Conservation (phyloP, 1,140 invertebrate genomes). For the Aethina tumida region DNA sequence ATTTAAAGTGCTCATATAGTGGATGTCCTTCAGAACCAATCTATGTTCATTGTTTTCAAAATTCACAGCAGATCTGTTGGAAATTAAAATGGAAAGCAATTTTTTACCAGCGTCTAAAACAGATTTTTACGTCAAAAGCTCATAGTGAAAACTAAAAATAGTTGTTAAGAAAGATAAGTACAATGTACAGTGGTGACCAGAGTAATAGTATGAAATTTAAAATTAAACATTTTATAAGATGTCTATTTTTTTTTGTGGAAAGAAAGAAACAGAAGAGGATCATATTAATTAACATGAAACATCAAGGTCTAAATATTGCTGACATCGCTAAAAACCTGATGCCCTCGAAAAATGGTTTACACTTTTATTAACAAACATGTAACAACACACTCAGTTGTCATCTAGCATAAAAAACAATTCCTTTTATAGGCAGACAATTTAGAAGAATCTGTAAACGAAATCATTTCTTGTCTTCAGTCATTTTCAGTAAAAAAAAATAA, state of each 20-base stretch:
- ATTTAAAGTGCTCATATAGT: conserved; percentile 58
- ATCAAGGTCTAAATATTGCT: too few relatives aligned
- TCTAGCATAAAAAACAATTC: too few relatives aligned
- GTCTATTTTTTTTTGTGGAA: background rate
- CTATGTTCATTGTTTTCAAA: conserved; percentile 67
- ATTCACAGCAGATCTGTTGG: conserved; percentile 80
- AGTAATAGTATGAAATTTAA: background rate
- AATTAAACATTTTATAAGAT: background rate
- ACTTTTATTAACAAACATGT: too few relatives aligned
- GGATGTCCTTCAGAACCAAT: conserved; percentile 62
- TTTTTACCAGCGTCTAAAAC: conserved; percentile 36
- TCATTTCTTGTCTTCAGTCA: too few relatives aligned
- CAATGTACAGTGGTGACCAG: background rate
- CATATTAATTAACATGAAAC: too few relatives aligned
- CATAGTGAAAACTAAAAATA: conserved; percentile 2
- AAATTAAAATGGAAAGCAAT: conserved; percentile 64
- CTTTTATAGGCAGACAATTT: too few relatives aligned
- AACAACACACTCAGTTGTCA: too few relatives aligned
- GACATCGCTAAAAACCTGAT: too few relatives aligned
- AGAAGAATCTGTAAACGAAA: too few relatives aligned
- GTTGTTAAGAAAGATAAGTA: background rate
- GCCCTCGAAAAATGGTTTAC: too few relatives aligned
- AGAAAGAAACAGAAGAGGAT: too few relatives aligned
- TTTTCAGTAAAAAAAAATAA: too few relatives aligned
- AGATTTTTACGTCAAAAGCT: background rate